Conservation (phyloP, 2,113 vertebrate species). For the Phylloscopus trochilus region DNA sequence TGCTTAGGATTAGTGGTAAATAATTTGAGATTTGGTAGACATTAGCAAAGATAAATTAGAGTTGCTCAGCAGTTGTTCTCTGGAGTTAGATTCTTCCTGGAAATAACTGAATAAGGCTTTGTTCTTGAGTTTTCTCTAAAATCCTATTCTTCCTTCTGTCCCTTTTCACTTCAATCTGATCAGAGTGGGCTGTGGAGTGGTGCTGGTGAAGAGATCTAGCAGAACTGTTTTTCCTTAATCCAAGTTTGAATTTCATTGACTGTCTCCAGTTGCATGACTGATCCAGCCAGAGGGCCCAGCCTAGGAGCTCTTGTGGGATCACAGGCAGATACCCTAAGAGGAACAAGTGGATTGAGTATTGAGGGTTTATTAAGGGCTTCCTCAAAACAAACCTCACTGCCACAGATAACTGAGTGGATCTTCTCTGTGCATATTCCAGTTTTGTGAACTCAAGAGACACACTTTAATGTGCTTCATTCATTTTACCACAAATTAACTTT, state of each 20-base stretch:
- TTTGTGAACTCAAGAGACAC: conserved; percentile 10
- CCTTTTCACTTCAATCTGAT: neutral
- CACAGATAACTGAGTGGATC: conserved; percentile 24
- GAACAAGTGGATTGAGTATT: neutral
- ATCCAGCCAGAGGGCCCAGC: neutral
- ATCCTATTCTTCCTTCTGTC: neutral
- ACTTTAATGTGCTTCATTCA: conserved; percentile 48
- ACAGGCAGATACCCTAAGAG: neutral
- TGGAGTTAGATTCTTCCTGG: neutral
- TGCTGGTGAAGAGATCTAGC: neutral
- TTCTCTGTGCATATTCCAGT: conserved; percentile 29
- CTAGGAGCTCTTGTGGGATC: neutral
- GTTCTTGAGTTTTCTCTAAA: neutral
- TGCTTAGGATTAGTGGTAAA: neutral
- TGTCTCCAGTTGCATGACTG: neutral
- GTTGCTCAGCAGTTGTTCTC: neutral
- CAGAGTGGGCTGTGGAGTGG: neutral
- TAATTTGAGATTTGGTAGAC: neutral
- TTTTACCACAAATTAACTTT: conserved; percentile 59
- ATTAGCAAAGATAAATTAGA: neutral
- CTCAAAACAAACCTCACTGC: conserved; percentile 30
- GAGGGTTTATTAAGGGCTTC: neutral
- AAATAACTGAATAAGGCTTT: neutral
- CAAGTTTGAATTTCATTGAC: neutral
- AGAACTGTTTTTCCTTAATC: neutral